phyloP scores from a whole-genome alignment of 2,113 vertebrate species.

The Prunella himalayana region DNA sequence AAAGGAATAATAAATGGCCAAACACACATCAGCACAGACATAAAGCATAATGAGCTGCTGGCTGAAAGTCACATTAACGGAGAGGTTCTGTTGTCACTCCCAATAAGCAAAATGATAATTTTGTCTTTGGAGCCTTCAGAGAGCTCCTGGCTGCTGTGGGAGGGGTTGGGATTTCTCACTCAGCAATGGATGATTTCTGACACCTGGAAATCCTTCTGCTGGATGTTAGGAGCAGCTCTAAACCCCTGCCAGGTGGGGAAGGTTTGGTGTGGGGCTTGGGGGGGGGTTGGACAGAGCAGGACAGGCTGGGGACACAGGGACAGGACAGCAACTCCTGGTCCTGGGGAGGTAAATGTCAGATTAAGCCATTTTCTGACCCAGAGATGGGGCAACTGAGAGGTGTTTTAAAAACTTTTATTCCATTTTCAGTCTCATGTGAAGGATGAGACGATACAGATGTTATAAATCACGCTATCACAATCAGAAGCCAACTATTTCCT shows the following conservation, averaged over 20 bases:
- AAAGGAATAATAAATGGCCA: conserved; percentile 4
- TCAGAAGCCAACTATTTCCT: not conserved
- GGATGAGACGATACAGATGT: not conserved
- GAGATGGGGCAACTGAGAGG: not conserved
- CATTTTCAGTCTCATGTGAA: not conserved
- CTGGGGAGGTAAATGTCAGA: not conserved
- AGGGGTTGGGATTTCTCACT: not conserved
- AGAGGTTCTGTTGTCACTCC: not conserved
- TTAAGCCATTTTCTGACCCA: not conserved
- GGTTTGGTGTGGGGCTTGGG: rapidly evolving
- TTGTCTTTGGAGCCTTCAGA: not conserved
- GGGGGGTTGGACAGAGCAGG: not conserved
- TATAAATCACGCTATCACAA: not conserved
- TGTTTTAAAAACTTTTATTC: not conserved
- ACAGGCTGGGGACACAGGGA: not conserved
- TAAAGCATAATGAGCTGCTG: conserved; percentile 33
- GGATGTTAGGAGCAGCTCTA: not conserved
- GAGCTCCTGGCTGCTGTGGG: not conserved
- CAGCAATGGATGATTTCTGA: not conserved
- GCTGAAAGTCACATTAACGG: not conserved
- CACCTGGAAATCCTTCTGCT: not conserved
- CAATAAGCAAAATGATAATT: not conserved
- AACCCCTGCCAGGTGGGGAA: not conserved
- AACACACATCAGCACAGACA: conserved; percentile 5
- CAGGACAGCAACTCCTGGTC: not conserved